Percentiles rank a stretch among this genome's conserved stretches.
These are phyloP conservation scores for Pollachius pollachius DNA, from an alignment of 2,113 vertebrate species.

Conservation along the genomic window DNA sequence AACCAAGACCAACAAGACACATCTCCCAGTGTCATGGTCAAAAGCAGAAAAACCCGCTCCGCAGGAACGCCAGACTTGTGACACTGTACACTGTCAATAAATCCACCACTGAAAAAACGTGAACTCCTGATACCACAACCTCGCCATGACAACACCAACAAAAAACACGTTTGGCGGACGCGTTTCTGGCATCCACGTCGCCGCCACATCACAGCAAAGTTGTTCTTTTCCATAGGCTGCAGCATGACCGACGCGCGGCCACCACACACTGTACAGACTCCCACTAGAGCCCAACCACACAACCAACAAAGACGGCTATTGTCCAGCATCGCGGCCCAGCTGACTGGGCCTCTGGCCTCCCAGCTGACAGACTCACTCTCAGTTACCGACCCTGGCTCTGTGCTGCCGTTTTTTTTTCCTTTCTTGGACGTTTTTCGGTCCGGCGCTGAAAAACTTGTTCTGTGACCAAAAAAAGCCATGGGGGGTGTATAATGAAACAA, in stretches of 20 bases:
- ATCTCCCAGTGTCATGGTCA: no score
- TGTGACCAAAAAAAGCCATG: no score
- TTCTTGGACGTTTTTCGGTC: slow-evolving; percentile 16
- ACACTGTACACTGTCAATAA: no score
- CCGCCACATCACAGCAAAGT: neutral
- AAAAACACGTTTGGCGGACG: no score
- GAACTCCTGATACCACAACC: no score
- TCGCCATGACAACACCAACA: no score
- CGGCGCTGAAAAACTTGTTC: slow-evolving; percentile 37
- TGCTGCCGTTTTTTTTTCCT: neutral
- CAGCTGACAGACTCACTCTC: slow-evolving; percentile 43
- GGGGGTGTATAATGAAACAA: no score
- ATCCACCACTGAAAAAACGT: no score
- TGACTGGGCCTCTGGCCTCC: slow-evolving; percentile 57
- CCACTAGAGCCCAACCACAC: slow-evolving; percentile 43
- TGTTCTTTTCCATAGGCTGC: neutral
- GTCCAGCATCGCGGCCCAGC: slow-evolving; percentile 58
- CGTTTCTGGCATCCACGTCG: slow-evolving; percentile 7
- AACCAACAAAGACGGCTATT: slow-evolving; percentile 59
- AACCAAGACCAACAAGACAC: slow-evolving; percentile 8
- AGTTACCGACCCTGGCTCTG: slow-evolving; percentile 35
- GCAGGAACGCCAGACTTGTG: no score
- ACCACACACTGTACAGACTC: slow-evolving; percentile 31
- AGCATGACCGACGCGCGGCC: slow-evolving; percentile 41
- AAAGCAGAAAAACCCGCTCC: no score